A percentile compares a stretch with the other conserved stretches of the same genome.
These are phyloP conservation scores for Bicyclus anynana DNA, from an alignment of 1,140 invertebrate species.

Conservation along the genomic window DNA sequence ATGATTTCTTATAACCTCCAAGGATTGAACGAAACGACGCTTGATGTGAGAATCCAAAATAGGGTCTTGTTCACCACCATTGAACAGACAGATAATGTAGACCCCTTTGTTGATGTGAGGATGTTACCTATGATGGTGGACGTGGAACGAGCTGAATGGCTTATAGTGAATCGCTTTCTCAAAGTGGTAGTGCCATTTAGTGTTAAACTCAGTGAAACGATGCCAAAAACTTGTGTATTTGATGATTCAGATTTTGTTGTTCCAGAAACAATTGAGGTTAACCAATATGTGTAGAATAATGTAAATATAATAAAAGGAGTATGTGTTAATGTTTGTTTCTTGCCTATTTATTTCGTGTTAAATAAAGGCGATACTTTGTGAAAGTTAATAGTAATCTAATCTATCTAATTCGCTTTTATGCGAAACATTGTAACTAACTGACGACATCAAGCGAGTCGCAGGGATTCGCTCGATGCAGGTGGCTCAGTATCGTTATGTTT, in stretches of 20 bases:
- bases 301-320: too few species aligned
- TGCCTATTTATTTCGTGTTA: too few species aligned
- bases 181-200: slow-evolving; percentile 4
- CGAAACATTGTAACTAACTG: too few species aligned
- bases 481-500: too few species aligned
- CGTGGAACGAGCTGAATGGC: slow-evolving; percentile 1
- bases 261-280: slow-evolving; percentile 5
- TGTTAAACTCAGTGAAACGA: background rate
- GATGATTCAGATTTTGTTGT: slow-evolving; percentile 5
- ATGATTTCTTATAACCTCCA: background rate
- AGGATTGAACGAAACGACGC: background rate
- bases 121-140: slow-evolving; percentile 5
- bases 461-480: too few species aligned
- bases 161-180: background rate
- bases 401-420: too few species aligned
- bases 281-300: background rate
- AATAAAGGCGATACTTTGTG: too few species aligned
- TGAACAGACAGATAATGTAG: background rate
- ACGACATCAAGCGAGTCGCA: too few species aligned
- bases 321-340: too few species aligned
- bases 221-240: background rate
- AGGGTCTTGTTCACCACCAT: slow-evolving; percentile 6
- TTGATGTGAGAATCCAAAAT: slow-evolving; percentile 9
- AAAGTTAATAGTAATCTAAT: too few species aligned
- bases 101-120: slow-evolving; percentile 9